Conservation (phyloP, 1,140 invertebrate genomes). For the Ditylenchus dipsaci region DNA sequence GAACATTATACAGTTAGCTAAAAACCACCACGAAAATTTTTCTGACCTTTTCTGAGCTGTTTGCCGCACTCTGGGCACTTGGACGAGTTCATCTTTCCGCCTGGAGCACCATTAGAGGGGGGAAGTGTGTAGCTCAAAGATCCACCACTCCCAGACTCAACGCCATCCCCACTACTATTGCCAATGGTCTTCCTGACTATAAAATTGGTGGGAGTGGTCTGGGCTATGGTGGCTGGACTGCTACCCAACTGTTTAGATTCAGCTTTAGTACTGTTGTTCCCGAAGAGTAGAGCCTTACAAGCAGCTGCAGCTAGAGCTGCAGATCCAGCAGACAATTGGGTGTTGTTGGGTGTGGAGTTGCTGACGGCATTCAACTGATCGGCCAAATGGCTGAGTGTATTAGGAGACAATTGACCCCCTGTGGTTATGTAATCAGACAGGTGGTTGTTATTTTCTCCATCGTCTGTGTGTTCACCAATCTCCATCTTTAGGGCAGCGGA, state of each 20-base stretch:
- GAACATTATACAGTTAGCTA: too few species aligned
- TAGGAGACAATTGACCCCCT: background rate
- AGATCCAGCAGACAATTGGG: background rate
- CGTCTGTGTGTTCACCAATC: background rate
- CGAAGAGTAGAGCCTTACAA: slow-evolving; percentile 19
- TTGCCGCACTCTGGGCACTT: slow-evolving; percentile 55
- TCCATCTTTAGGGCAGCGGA: slow-evolving; percentile 3
- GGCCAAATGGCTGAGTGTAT: background rate
- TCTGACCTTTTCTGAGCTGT: slow-evolving; percentile 49
- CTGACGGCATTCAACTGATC: background rate
- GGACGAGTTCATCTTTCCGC: slow-evolving; percentile 20
- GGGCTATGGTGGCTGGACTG: background rate
- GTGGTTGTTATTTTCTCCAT: background rate
- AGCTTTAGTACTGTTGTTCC: background rate
- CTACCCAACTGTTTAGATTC: background rate
- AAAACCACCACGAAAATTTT: too few species aligned
- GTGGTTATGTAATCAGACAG: background rate
- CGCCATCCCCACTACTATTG: background rate
- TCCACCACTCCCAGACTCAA: background rate
- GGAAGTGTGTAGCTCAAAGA: too few species aligned
- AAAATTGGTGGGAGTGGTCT: background rate
- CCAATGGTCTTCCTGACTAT: slow-evolving; percentile 4
- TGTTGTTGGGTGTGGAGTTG: background rate
- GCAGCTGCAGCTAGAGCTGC: slow-evolving; percentile 14
- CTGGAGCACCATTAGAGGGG: background rate